Evolutionary conservation across 2,113 vertebrate species (phyloP), one percentile per base, ranked within the genome.

Genomic region (Macrotis lagotis): DNA sequence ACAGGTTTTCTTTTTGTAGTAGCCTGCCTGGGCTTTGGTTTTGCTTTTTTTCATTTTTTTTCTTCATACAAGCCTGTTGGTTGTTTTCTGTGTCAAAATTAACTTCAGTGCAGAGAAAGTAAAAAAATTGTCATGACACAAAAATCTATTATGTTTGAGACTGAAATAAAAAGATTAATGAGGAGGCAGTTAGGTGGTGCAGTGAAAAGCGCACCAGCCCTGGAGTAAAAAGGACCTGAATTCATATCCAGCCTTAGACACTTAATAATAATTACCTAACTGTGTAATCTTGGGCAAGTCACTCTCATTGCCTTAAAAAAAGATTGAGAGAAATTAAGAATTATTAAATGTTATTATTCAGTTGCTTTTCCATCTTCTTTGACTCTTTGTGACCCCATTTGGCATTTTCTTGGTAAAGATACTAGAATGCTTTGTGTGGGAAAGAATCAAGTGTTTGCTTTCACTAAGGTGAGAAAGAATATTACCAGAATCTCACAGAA

Each of bases 51-150:
- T 44, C n/a, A n/a, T n/a, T 22, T 48, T 1, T 25, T 88, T 31
- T 66, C 88, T 53, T 19, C 50, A 88, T 49, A 25, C 50, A 19
- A 74, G 10, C 91, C 74, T 88, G 49, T 50, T 91, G 48, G 9
- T 90, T 92, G 24, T 92, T 95, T 93, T 90, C 25, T 91, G 14
- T 92, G 95, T 74, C 6, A 88, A n/a, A 90, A 19, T 1, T 49
- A 50, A 88, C 37, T 44, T 53, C 22, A 44, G 44, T 26, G 0
- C 19, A 90, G 24, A 95, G 44, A 90, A 25, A 12, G 89, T n/a
- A 90, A 8, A 91, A 91, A 91, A 50, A 0, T 19, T 89, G n/a
- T 31, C 3, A 37, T 47, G 22, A 8, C 48, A 93, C 3, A 88
- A 48, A 94, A 50, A n/a, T 74, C 37, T 74, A 22, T 44, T 6